Evolutionary conservation across 2,797 vertebrate genomes (phyloP).

Genomic region (Gadopsis bispinosus): DNA sequence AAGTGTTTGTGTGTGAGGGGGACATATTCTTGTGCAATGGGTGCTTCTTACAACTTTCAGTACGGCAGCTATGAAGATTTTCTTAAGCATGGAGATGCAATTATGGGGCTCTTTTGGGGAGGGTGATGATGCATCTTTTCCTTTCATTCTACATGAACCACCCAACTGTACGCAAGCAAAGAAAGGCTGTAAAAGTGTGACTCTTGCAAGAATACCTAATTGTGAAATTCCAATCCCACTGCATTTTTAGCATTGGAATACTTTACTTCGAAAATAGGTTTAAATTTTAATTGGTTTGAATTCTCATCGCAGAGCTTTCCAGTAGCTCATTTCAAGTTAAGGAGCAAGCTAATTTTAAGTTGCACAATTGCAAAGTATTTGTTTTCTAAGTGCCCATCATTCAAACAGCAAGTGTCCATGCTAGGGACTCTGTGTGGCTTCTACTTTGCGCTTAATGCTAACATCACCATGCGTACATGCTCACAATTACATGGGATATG

Average conservation of each 20-base stretch:
- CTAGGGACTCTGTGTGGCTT: background rate
- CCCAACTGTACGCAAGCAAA: background rate
- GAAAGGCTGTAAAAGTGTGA: background rate
- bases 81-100: background rate
- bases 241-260: background rate
- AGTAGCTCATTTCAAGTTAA: no score
- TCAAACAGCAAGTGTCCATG: background rate
- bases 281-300: background rate
- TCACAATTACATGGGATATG: no score
- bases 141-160: background rate
- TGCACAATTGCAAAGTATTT: background rate
- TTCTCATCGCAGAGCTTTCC: background rate
- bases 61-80: background rate
- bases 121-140: background rate
- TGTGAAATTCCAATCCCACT: background rate
- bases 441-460: background rate
- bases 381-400: background rate
- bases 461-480: background rate
- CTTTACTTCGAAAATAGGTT: background rate
- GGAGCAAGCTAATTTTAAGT: background rate
- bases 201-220: background rate
- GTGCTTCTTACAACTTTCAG: background rate
- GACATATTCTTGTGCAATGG: background rate
- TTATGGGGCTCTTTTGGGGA: background rate
- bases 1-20: slow-evolving; percentile 8